Base-by-base conservation (phyloP, 2,888 invertebrate genomes). In the Cryptophagus acutangulus region DNA sequence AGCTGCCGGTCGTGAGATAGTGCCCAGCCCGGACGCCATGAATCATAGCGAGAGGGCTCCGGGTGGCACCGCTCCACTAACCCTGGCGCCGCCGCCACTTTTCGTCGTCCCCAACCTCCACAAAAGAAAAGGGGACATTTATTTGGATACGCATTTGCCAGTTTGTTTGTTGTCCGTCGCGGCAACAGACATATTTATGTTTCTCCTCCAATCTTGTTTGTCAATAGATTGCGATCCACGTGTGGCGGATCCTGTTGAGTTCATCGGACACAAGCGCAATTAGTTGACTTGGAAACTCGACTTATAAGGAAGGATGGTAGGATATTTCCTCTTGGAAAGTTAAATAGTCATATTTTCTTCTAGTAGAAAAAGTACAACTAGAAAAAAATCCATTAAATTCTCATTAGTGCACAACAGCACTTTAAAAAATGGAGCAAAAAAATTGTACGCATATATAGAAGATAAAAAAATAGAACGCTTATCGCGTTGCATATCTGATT, bases 61-160 rank as follows among this genome's bases (percentile, higher is more conserved):
- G 45, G 46, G 36, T 40, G 52, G 47, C 39, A 40, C 40, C 41
- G 41, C 15, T 40, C 36, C 38, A 40, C 34, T 43, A 41, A 42
- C 33, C 43, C 34, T 41, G 45, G 42, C 50, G 52, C 48, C 52
- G 49, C 43, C 41, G 36, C 43, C 39, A 38, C 51, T n/a, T n/a
- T n/a, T n/a, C n/a, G n/a, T n/a, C n/a, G n/a, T 42, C 42, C 48
- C 40, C 45, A 31, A 35, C 38, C 38, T 16, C 16, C 13, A 14
- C 34, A 5, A 20, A 17, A 15, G 33, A 29, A 17, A 24, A 24
- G 36, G 45, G 51, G 48, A 43, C 49, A 42, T 52, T 53, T 55
- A 48, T 55, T 55, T 53, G 51, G 51, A 51, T 55, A 55, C 55
- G 51, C 55, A 55, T 55, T 55, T n/a, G n/a, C n/a, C n/a, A 50